Evolutionary conservation across 1,140 invertebrate genomes (phyloP), one percentile per base, ranked within the genome.

Genomic region (Marisa cornuarietis): DNA sequence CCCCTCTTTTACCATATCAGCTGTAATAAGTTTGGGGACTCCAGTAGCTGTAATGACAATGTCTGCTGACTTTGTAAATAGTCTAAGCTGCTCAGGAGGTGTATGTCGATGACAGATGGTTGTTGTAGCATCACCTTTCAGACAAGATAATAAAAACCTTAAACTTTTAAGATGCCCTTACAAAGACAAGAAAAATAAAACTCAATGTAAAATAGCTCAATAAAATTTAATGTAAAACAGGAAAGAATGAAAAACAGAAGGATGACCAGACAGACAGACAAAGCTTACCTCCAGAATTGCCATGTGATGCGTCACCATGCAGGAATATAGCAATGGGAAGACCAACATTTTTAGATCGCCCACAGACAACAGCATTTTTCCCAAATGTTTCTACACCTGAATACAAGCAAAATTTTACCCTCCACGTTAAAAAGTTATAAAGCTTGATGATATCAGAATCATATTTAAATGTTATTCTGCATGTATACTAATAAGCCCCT

Each of bases 41-140:
- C 94, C 94, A 79, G 95, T 95, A 2, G 95, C 96, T 31, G 93
- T 94, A 3, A 98, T 93, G 78, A 98, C 92, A 77, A 98, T 94
- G 90, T 98, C 96, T 42, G 96, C 96, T 77, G 93, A 92, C 83
- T 93, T 93, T 78, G 94, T 94, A 84, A 93, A 94, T 76, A 92
- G 91, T 22, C 92, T 92, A 72, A 98, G 91, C 87, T 96, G 93
- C 79, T 95, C 94, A 2, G 92, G 92, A 14, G 96, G 95, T 0
- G 96, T 98, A 89, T 95, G 93, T 24, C 96, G 92, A 90, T 98
- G 96, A 87, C 96, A 97, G 76, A 97, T 94, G 11, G 95, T 96
- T 5, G 96, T 95, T 1, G 96, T 97, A 65, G 95, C 95, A 90
- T 93, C 94, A 77, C 93, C 90, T 54, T 91, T 93, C 6, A 1